Base-by-base conservation (phyloP, 2,888 invertebrate species). In the Scotopteryx bipunctaria region DNA sequence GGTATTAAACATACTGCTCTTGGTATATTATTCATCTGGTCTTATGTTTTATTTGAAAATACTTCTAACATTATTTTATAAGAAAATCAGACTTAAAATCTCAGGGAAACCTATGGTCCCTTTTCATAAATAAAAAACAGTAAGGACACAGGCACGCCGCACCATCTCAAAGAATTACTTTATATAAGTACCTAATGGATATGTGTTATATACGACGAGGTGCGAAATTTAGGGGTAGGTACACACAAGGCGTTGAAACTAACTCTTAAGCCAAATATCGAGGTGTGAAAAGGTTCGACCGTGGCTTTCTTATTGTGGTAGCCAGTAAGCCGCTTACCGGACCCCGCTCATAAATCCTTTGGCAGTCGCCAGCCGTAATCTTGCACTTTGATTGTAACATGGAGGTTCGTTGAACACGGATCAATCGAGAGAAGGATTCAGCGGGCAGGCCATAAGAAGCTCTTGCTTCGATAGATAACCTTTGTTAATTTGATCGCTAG, bases 201-300 rank as follows among this genome's bases (percentile, higher is more conserved):
- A 69, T 55, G 69, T 77, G 86, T 74, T 88, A 90, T 89, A 84
- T 89, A 78, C 59, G 64, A 66, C 53, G 66, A 87, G 86, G 87
- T 79, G 89, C 84, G 83, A 89, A 82, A 76, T 79, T 81, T 83
- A 82, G 75, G 87, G 88, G 88, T 86, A 77, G 78, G 71, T 69
- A 86, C 76, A 87, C 83, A 79, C 68, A 70, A 86, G 87, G 89
- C 84, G 90, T 89, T 81, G 86, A 88, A 72, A 80, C 82, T 89
- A 90, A 89, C 81, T 66, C 73, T 67, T 67, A 69, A 67, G 67
- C 72, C 88, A 89, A 90, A 90, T 83, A 89, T 73, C 71, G 77
- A 90, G 87, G 90, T 90, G 90, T 90, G 89, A 90, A 90, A 90
- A 89, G 87, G 81, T 69, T 69, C 67, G 64, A 67, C 71, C 72